Base-by-base conservation (phyloP, 2,797 vertebrate genomes). In the Nannoperca obscura region DNA sequence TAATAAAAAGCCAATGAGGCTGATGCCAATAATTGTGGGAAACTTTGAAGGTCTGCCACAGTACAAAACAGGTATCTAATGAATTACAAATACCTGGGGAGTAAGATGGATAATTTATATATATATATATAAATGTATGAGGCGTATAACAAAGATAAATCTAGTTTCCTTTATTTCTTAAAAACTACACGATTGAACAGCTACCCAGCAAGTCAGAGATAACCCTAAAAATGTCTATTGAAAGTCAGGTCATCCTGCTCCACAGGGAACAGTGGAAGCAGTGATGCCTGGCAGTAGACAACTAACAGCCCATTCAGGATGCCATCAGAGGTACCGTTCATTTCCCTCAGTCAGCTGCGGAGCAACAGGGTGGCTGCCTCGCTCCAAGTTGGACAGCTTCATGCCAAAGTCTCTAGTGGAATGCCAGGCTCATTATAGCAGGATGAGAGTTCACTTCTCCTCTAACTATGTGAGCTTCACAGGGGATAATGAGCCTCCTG, bases 401-500 rank as follows among this genome's bases (percentile, higher is more conserved):
- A 61, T 73, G 69, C 74, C 77, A 50, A 64, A 59, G 62, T 75
- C 83, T 90, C 86, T 7, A 24, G 66, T 68, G 80, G 76, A 74
- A 79, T 78, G 73, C 74, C 66, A 78, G 78, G 79, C 78, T 90
- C 88, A 89, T 91, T 91, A 89, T 32, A 66, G 63, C 68, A 11
- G 58, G 63, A 88, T 76, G 76, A 88, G 82, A 85, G 76, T 87
- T 86, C 62, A 71, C 75, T 68, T 84, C 71, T 82, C 57, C 77
- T 78, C 82, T 75, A 88, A 89, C 55, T 79, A 54, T 65, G 66
- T 34, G 81, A 81, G 80, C 86, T 87, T 90, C 82, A 54, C 72
- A 46, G 74, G 68, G 75, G 71, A 82, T 88, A 90, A 93, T 86
- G 81, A 89, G 86, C 85, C 84, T 84, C 73, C 80, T 78, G 80